These are phyloP conservation scores for Dascillus cervinus DNA, from an alignment of 2,888 invertebrate genomes.

Conservation along the genomic window DNA sequence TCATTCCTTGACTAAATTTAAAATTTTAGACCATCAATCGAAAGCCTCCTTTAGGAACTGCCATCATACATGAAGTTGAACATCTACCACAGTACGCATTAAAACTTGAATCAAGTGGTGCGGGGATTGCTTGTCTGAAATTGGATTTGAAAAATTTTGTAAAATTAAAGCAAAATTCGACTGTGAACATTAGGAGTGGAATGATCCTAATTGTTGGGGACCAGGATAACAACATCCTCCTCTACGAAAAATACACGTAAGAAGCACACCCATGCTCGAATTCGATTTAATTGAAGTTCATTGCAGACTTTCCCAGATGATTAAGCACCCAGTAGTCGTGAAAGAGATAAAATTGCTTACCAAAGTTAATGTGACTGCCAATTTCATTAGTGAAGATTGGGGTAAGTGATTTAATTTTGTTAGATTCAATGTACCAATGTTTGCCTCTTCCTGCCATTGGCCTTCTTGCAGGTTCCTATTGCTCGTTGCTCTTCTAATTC, in stretches of 20 bases:
- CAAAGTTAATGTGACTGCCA: constrained; percentile 41
- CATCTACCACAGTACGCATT: constrained; percentile 57
- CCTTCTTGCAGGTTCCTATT: constrained; percentile 5
- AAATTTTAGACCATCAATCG: constrained; percentile 58
- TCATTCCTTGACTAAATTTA: constrained; percentile 3
- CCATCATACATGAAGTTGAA: constrained; percentile 53
- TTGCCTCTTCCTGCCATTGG: constrained; percentile 3
- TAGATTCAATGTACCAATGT: too few relatives aligned
- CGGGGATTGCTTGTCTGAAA: too few relatives aligned
- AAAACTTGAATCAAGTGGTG: constrained; percentile 19
- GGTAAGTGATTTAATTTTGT: too few relatives aligned
- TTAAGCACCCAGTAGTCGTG: constrained; percentile 43
- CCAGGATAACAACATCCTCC: constrained; percentile 52
- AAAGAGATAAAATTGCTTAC: constrained; percentile 43
- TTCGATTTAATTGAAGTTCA: too few relatives aligned
- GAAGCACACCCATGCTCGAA: too few relatives aligned
- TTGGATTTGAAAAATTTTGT: too few relatives aligned
- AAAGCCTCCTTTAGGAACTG: constrained; percentile 65
- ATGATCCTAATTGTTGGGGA: constrained; percentile 59
- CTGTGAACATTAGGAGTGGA: constrained; percentile 47
- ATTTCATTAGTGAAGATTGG: constrained; percentile 53
- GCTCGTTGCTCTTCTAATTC: constrained; percentile 2
- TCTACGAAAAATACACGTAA: constrained; percentile 50
- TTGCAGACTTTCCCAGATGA: constrained; percentile 33
- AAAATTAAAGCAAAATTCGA: too few relatives aligned